Evolutionary conservation across 1,140 invertebrate species (phyloP).

Genomic region (Bombus impatiens): DNA sequence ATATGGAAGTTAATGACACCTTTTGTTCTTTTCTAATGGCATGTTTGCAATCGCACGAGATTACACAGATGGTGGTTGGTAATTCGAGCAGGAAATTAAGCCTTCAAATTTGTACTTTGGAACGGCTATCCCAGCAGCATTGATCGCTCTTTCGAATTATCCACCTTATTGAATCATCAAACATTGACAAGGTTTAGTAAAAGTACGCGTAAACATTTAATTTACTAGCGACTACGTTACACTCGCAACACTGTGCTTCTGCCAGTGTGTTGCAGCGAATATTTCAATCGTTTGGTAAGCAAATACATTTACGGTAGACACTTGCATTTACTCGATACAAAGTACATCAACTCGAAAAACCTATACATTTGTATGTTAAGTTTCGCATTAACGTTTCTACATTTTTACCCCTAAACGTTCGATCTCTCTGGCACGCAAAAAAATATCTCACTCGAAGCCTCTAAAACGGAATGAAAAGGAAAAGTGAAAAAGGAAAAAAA

Average conservation of each 20-base stretch:
- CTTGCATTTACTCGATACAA: too few relatives aligned
- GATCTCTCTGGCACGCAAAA: background rate
- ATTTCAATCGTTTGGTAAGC: too few relatives aligned
- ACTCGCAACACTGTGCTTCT: background rate
- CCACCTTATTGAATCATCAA: background rate
- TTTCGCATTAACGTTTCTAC: too few relatives aligned
- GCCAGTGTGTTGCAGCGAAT: too few relatives aligned
- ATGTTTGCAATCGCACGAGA: background rate
- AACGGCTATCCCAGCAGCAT: background rate
- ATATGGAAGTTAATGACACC: background rate
- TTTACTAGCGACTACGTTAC: background rate
- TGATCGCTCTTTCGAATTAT: background rate
- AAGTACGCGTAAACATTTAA: background rate
- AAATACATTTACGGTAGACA: too few relatives aligned
- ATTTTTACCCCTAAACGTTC: too few relatives aligned
- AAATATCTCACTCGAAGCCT: background rate
- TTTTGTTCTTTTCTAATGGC: background rate
- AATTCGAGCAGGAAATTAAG: background rate
- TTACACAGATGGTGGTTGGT: background rate
- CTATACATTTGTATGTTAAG: too few relatives aligned
- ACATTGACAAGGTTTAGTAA: background rate
- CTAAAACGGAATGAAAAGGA: background rate
- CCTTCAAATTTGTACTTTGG: background rate
- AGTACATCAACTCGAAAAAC: too few relatives aligned
- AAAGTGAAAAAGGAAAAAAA: background rate